phyloP scores from a whole-genome alignment of 2,797 vertebrate species.

The Euphonia xanthogaster region DNA sequence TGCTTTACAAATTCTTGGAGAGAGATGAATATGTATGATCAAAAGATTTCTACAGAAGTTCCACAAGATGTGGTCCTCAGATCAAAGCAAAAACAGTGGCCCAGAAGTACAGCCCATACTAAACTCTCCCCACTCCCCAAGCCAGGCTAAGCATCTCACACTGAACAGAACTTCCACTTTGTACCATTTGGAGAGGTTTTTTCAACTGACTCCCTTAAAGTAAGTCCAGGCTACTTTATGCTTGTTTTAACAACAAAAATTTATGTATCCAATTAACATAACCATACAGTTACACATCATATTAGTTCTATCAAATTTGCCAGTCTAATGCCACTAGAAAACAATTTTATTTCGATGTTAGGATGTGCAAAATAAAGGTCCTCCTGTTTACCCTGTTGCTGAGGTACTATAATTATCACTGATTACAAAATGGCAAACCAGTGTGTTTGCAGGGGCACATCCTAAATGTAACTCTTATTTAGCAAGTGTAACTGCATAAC shows the following conservation, averaged over 20 bases:
- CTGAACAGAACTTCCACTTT: neutral
- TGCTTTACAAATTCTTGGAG: neutral
- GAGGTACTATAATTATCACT: neutral
- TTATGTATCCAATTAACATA: neutral
- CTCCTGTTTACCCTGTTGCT: neutral
- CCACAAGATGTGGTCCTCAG: neutral
- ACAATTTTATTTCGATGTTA: neutral
- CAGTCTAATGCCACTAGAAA: neutral
- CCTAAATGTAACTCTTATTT: neutral
- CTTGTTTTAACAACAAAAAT: neutral
- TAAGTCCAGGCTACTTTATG: neutral
- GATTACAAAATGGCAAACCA: neutral
- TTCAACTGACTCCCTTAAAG: neutral
- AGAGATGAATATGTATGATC: neutral
- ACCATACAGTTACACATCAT: neutral
- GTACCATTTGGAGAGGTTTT: neutral
- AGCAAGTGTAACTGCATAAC: neutral
- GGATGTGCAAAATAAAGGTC: neutral
- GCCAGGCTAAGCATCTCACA: neutral
- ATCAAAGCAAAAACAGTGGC: neutral
- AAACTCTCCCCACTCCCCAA: neutral
- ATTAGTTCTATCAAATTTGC: neutral
- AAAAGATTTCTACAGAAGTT: neutral
- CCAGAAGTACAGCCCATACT: neutral
- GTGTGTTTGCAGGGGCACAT: neutral